These are phyloP conservation scores for Drosophila nebulosa DNA, from an alignment of 1,140 invertebrate species.

Conservation along the genomic window DNA sequence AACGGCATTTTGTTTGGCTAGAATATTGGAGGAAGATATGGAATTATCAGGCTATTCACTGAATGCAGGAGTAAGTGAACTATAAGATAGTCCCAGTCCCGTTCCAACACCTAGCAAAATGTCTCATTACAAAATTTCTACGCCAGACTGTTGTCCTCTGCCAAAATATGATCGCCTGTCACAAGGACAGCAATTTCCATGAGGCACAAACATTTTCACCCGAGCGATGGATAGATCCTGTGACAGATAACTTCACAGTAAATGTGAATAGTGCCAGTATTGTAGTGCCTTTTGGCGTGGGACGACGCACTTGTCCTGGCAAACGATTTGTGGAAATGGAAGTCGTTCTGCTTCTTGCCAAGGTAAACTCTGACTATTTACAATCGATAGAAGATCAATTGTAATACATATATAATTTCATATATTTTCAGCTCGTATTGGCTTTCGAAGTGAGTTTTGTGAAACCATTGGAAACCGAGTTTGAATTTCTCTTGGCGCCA, in stretches of 20 bases:
- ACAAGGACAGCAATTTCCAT: slow-evolving; percentile 89
- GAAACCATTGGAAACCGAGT: slow-evolving; percentile 87
- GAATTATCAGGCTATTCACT: slow-evolving; percentile 89
- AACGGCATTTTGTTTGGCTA: slow-evolving; percentile 90
- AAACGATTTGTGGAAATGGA: slow-evolving; percentile 91
- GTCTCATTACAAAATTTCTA: neutral
- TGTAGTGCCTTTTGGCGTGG: slow-evolving; percentile 93
- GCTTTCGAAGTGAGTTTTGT: slow-evolving; percentile 86
- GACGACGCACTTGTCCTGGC: slow-evolving; percentile 90
- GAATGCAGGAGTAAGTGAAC: slow-evolving; percentile 86
- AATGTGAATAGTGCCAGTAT: slow-evolving; percentile 82
- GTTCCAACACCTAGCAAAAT: too few relatives aligned
- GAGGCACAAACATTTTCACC: slow-evolving; percentile 89
- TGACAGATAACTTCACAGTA: slow-evolving; percentile 76
- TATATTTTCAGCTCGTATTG: slow-evolving; percentile 83
- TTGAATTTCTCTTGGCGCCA: slow-evolving; percentile 89
- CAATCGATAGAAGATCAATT: neutral
- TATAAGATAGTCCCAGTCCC: neutral
- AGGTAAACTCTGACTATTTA: slow-evolving; percentile 81
- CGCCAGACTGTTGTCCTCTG: slow-evolving; percentile 90
- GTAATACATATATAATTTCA: neutral
- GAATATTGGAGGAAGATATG: slow-evolving; percentile 89
- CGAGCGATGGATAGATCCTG: slow-evolving; percentile 88
- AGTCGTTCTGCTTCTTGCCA: slow-evolving; percentile 87
- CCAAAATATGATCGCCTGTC: slow-evolving; percentile 91